Base-by-base conservation (phyloP, 2,888 invertebrate genomes). In the Lepidochrysops patricia region DNA sequence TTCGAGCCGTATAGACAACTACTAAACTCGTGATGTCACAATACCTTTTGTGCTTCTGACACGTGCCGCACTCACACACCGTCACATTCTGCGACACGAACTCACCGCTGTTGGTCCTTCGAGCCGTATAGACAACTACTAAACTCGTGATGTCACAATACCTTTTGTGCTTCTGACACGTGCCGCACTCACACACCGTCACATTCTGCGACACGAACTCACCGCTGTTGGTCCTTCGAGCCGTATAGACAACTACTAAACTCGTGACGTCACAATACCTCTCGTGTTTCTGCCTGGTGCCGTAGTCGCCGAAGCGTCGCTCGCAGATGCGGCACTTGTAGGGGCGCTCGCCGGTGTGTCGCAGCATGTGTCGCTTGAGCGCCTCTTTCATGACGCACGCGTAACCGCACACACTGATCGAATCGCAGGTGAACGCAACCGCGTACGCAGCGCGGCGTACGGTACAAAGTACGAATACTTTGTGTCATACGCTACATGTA, bases 91-190 rank as follows among this genome's bases (percentile, higher is more conserved):
- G n/a, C n/a, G n/a, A n/a, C n/a, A 32, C 85, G 12, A 74, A 70
- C 60, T 82, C 80, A 25, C 85, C 13, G 13, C 4, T 87, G 35
- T 5, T 37, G 37, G 37, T 37, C 37, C 37, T 13, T n/a, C 26
- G 26, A 52, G 13, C 26, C 13, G 37, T 6, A 37, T 15, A 15
- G 4, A 6, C 6, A 2, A 37, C n/a, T n/a, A n/a, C n/a, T n/a
- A 37, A 37, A 15, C 5, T 13, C 6, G 35, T 4, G 9, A 4
- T 29, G 9, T 9, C 9, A 37, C 37, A 4, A 13, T 65, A 80
- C 86, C 86, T 80, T 62, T 88, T 84, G 59, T 88, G 87, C 62
- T 87, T 87, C 75, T 86, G 85, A 59, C 12, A 84, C 85, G 66
- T 77, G 15, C 82, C 73, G 61, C 88, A 89, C 68, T n/a, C n/a